These are phyloP conservation scores for Stenodera caucasica DNA, from an alignment of 2,888 invertebrate species.

Conservation along the genomic window DNA sequence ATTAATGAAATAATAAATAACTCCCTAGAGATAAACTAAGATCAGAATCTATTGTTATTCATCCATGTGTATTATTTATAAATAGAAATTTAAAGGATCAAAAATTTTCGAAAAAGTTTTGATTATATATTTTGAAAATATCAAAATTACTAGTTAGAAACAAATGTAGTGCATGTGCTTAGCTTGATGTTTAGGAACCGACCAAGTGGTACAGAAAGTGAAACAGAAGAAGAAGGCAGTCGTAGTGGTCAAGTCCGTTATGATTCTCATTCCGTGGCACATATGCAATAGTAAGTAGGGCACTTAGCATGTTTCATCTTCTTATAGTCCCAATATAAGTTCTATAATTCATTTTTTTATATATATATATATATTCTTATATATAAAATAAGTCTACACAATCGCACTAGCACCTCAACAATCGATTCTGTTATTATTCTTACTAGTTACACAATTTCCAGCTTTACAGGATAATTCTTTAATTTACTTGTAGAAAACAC, in stretches of 20 bases:
- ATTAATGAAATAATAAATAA: neutral
- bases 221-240: slow-evolving; percentile 71
- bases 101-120: too few species aligned
- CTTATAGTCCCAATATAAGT: neutral
- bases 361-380: neutral
- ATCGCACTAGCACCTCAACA: slow-evolving; percentile 13
- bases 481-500: neutral
- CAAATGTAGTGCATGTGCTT: slow-evolving; percentile 56
- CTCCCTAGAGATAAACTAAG: too few species aligned
- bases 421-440: neutral
- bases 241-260: slow-evolving; percentile 55
- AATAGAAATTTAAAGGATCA: too few species aligned
- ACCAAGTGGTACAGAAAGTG: slow-evolving; percentile 72
- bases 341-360: neutral
- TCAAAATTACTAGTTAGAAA: slow-evolving; percentile 34
- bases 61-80: too few species aligned
- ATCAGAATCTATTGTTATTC: too few species aligned
- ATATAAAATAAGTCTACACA: slow-evolving; percentile 7
- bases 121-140: neutral
- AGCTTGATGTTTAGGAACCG: slow-evolving; percentile 60
- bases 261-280: slow-evolving; percentile 54
- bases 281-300: slow-evolving; percentile 59
- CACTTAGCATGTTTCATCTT: neutral
- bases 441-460: neutral
- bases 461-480: neutral